Percentiles rank a stretch among this genome's conserved stretches.
Conservation (phyloP, 2,888 invertebrate species). For the Cabera pusaria region DNA sequence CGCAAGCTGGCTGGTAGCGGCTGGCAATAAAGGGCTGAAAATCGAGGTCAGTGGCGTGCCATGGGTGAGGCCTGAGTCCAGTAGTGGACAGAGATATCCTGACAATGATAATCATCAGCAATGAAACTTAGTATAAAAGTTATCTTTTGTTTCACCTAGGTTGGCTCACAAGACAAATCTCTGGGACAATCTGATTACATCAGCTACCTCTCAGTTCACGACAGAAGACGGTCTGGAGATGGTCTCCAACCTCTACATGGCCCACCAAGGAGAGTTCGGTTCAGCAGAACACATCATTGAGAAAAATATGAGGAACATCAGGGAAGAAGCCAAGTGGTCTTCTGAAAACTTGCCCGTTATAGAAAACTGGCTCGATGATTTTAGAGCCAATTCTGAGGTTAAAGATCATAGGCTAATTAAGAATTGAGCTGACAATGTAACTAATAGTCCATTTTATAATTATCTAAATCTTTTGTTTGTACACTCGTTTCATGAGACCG, state of each 20-base stretch:
- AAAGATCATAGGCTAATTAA: slow-evolving; percentile 47
- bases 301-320: slow-evolving; percentile 88
- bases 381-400: slow-evolving; percentile 44
- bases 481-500: no score
- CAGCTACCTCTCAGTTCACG: slow-evolving; percentile 89
- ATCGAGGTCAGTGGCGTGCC: no score
- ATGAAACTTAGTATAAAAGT: no score
- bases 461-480: no score
- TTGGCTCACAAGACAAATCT: slow-evolving; percentile 87
- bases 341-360: slow-evolving; percentile 89
- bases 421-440: slow-evolving; percentile 3
- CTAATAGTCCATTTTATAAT: no score
- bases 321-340: slow-evolving; percentile 90
- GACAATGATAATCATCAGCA: no score
- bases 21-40: no score
- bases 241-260: slow-evolving; percentile 86
- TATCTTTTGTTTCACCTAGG: slow-evolving; percentile 56
- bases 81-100: no score
- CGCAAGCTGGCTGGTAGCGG: no score
- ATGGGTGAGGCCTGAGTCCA: no score
- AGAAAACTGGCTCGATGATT: slow-evolving; percentile 86
- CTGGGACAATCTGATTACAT: slow-evolving; percentile 89
- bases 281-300: slow-evolving; percentile 89
- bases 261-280: slow-evolving; percentile 86
- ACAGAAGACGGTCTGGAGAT: slow-evolving; percentile 88